Conservation (phyloP, 2,113 vertebrate species). For the Corynorhinus townsendii region DNA sequence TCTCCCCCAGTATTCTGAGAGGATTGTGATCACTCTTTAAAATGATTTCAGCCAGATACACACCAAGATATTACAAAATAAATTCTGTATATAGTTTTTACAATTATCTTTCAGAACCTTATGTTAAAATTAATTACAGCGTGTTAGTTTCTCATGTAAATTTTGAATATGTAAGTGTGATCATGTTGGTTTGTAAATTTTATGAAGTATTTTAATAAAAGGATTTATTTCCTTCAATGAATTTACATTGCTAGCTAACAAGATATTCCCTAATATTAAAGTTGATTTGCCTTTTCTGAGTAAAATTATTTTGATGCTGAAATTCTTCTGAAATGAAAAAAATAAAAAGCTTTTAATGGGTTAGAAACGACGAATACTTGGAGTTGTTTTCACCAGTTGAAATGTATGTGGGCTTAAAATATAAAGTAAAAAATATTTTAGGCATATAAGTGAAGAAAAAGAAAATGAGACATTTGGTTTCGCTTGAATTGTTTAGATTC, state of each 20-base stretch:
- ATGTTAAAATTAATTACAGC: not conserved
- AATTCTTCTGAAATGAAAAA: not conserved
- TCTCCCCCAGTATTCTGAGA: not conserved
- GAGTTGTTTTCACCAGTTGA: conserved; percentile 21
- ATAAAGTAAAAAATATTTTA: conserved; percentile 21
- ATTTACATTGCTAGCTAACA: not conserved
- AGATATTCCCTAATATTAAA: not conserved
- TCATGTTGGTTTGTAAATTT: conserved; percentile 28
- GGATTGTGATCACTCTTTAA: not conserved
- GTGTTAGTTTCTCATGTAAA: conserved; percentile 15
- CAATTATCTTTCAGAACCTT: not conserved
- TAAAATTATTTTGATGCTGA: conserved; percentile 19
- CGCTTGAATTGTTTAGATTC: not conserved
- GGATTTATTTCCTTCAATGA: not conserved
- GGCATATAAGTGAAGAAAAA: not conserved
- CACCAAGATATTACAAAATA: not conserved
- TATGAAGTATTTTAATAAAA: conserved; percentile 9
- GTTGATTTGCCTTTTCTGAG: conserved; percentile 19
- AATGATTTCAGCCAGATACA: not conserved
- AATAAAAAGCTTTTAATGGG: not conserved
- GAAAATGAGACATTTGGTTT: conserved; percentile 30
- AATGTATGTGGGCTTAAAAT: conserved; percentile 20
- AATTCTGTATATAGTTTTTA: not conserved
- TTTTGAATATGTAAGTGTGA: not conserved
- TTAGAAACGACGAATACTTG: not conserved